A percentile compares a stretch with the other conserved stretches of the same genome.
These are phyloP conservation scores for Chymomyza costata DNA, from an alignment of 1,140 invertebrate species.

Conservation along the genomic window DNA sequence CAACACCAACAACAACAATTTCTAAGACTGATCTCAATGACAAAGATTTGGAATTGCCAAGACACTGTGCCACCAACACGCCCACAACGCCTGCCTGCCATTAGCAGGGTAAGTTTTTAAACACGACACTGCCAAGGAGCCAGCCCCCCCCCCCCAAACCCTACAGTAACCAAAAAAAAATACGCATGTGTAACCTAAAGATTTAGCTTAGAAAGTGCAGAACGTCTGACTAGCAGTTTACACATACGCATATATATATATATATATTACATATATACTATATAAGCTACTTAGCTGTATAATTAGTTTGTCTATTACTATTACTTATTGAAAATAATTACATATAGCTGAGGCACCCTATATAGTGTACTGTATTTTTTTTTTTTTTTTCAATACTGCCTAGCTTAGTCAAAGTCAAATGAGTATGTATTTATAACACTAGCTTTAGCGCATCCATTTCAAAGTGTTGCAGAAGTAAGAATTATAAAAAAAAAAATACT, in stretches of 20 bases:
- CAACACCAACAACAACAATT: conserved; percentile 13
- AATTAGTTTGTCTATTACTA: no score
- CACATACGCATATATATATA: no score
- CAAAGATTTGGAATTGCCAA: conserved; percentile 6
- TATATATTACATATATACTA: no score
- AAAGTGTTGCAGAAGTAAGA: no score
- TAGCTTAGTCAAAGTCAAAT: conserved; percentile 24
- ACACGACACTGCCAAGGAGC: no score
- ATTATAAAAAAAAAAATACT: neutral
- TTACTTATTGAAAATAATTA: no score
- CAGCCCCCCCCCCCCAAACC: conserved; percentile 9
- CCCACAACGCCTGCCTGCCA: neutral
- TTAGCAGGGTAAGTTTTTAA: neutral
- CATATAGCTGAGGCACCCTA: no score
- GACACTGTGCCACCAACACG: no score
- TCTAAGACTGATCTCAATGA: conserved; percentile 47
- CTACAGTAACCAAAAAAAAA: conserved; percentile 40
- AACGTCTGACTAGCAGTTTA: no score
- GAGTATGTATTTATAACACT: neutral
- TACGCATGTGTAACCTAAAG: conserved; percentile 23
- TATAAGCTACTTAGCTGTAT: no score
- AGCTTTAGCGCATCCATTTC: conserved; percentile 23
- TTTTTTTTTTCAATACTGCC: conserved; percentile 9
- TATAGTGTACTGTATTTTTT: conserved; percentile 4
- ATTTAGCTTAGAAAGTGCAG: no score